These are phyloP conservation scores for Tetragonula carbonaria DNA, from an alignment of 2,888 invertebrate genomes.

Conservation along the genomic window DNA sequence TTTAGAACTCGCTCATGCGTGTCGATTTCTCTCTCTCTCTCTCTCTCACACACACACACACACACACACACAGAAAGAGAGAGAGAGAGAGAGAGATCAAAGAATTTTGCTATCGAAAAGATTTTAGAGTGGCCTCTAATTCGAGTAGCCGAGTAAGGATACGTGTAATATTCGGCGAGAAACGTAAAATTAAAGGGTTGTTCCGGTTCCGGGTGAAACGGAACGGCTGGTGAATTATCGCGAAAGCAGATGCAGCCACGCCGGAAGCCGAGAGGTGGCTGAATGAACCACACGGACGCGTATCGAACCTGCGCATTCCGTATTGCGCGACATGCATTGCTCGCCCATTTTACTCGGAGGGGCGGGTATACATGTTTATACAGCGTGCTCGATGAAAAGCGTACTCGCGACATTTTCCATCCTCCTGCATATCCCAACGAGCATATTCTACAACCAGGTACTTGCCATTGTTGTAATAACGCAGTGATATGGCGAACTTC, in stretches of 20 bases:
- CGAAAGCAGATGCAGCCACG: slow-evolving; percentile 43
- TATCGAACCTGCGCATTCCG: slow-evolving; percentile 64
- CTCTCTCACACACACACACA: too few species aligned
- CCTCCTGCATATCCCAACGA: not conserved
- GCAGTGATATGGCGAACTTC: too few species aligned
- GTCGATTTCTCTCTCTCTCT: too few species aligned
- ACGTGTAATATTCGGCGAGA: not conserved
- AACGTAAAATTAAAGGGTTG: slow-evolving; percentile 16
- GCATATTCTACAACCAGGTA: too few species aligned
- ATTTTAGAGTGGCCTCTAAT: too few species aligned
- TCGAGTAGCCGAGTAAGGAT: too few species aligned
- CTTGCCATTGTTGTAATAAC: too few species aligned
- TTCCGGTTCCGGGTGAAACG: slow-evolving; percentile 16
- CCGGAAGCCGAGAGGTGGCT: slow-evolving; percentile 43
- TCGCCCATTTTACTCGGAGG: slow-evolving; percentile 59
- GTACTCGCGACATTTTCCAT: slow-evolving; percentile 46
- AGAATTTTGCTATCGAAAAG: too few species aligned
- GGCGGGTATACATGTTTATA: slow-evolving; percentile 56
- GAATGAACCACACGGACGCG: slow-evolving; percentile 59
- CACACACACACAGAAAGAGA: too few species aligned
- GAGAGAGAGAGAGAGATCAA: too few species aligned
- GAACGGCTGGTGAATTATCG: slow-evolving; percentile 42
- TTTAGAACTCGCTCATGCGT: too few species aligned
- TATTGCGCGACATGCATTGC: slow-evolving; percentile 65
- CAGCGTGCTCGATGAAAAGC: slow-evolving; percentile 49